Evolutionary conservation across 1,140 invertebrate species (phyloP), one percentile per base, ranked within the genome.

Genomic region (Chelonus insularis): DNA sequence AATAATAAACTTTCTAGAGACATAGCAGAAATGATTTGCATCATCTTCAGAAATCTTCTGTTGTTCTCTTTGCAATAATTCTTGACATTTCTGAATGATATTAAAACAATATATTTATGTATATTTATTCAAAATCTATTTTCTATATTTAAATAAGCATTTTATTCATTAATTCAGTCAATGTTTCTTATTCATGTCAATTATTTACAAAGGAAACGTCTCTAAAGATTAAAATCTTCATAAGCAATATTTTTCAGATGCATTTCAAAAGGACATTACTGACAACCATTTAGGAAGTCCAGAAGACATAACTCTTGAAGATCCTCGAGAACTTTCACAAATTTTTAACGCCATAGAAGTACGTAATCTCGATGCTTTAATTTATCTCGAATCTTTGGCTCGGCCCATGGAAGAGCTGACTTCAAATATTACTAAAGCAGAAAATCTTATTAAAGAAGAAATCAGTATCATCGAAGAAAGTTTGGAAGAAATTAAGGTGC

Each of bases 351-450:
- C 81, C 34, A 82, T 88, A 48, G 86, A 87, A 67, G 78, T 84
- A 57, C 87, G 88, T 71, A 88, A 88, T 75, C 73, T 89, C 8
- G 87, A 87, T 67, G 86, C 85, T 18, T 78, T 89, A 66, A 74
- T 86, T 36, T 84, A 86, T 36, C 81, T 86, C 0, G 86, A 88
- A 70, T 83, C 85, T 56, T 68, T 89, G n/a, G 84, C 82, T 4
- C 76, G 77, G 14, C 84, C 84, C 6, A 80, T 85, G 65, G 78
- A 81, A 18, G 76, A 84, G 9, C 77, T 88, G 58, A 68, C 78
- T 57, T 71, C 77, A n/a, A 77, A 77, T 18, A 83, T 87, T 55
- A 43, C 69, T 0, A 48, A 63, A 2, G 73, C 79, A 0, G 72
- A 81, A 61, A 52, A 64, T 23, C 66, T 71, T 29, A 81, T 85